Base-by-base conservation (phyloP, 2,113 vertebrate genomes). In the Hydrolagus affinis region DNA sequence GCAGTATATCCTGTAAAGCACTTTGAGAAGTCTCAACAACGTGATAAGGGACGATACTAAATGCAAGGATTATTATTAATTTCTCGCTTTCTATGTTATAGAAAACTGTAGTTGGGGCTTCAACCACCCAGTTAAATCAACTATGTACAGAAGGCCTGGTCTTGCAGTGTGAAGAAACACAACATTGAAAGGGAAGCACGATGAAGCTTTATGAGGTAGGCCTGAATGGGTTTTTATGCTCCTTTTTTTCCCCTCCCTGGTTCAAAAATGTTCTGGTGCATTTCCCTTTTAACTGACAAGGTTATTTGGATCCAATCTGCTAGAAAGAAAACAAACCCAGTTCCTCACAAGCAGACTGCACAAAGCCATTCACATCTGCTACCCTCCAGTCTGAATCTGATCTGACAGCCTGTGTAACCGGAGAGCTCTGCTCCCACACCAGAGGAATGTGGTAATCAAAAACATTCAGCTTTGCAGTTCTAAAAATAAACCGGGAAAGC, bases 401-500 rank as follows among this genome's bases (percentile, higher is more conserved):
- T 60, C 60, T 83, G 78, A 83, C 78, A 68, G 78, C 23, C 62
- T 30, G 78, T 68, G 78, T 32, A 83, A 83, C 25, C 30, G 60
- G 78, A 83, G 62, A 83, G 60, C 78, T 28, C 21, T 77, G 60
- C 28, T 66, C 17, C 78, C 78, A 83, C 60, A 83, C 78, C 64
- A 15, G 60, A 66, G 78, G 78, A 83, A 83, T 83, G 78, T 23
- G 21, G 60, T 83, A 83, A 83, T 83, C 60, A 83, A 83, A 83
- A 83, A 83, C 78, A 83, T 62, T 83, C 78, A 83, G 60, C 66
- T 83, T 66, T 66, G 66, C 64, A 62, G 78, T 83, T 68, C 78
- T 83, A 83, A 83, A 83, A 83, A 83, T 83, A 83, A 83, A 83
- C 78, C 78, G 32, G 78, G 78, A 64, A 83, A 83, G 78, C 62